Base-by-base conservation (phyloP, 2,888 invertebrate genomes). In the Lissocephala sabroskyi region DNA sequence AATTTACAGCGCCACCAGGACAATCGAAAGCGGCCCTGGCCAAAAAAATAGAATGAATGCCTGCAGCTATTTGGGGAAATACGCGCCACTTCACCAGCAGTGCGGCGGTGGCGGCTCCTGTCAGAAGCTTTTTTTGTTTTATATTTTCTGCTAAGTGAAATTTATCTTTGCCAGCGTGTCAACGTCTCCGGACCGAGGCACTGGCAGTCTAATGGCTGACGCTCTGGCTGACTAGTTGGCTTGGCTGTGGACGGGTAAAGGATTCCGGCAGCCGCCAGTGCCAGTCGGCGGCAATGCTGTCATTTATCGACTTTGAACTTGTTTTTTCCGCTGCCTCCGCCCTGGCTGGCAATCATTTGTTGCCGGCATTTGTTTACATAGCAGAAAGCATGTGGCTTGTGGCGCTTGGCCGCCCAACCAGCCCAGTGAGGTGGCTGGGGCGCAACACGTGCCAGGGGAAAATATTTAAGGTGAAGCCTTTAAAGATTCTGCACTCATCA, bases 111-210 rank as follows among this genome's bases (percentile, higher is more conserved):
- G 23, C 48, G 44, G 65, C 53, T 57, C 52, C 64, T 63, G 61
- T 67, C 65, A 70, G 57, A 67, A 78, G 61, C 57, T 78, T 78
- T 56, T 67, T 67, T n/a, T n/a, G n/a, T n/a, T n/a, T n/a, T n/a
- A n/a, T 78, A 70, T 70, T 55, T 56, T 57, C 59, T 44, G 62
- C 74, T 73, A 76, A 71, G 74, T 71, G 74, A 71, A 71, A 79
- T 71, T 79, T 71, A 76, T 78, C 73, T 53, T 63, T 52, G 53
- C 53, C 33, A 58, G 64, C 62, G 67, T 64, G 73, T 68, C 71
- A 70, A 51, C 71, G 66, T 46, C 48, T 53, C 5, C 45, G 30
- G n/a, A n/a, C n/a, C n/a, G 14, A 26, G 48, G 9, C 50, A 28
- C 41, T 17, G 17, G 14, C 37, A 19, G 10, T 32, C n/a, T 19